Evolutionary conservation across 2,797 vertebrate species (phyloP).

Genomic region (Fistularia commersonii): DNA sequence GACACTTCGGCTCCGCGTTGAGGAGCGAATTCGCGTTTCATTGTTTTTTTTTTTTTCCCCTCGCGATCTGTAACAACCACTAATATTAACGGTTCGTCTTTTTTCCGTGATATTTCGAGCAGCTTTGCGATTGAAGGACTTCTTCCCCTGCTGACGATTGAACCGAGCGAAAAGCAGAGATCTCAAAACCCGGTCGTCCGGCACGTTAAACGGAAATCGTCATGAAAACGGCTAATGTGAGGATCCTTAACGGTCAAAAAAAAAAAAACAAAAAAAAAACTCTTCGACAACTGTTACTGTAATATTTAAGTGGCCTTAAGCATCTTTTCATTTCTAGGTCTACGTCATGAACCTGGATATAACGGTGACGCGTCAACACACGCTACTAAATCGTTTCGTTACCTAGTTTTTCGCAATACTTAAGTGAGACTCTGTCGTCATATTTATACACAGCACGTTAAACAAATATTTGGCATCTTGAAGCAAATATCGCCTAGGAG

Average conservation of each 20-base stretch:
- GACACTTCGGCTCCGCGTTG: no score
- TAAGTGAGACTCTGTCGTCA: conserved; percentile 32
- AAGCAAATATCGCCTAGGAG: conserved; percentile 45
- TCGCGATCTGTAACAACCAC: no score
- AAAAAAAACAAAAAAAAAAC: conserved; percentile 31
- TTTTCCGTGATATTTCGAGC: no score
- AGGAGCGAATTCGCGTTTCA: no score
- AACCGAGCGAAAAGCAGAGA: no score
- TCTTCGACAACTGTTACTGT: conserved; percentile 34
- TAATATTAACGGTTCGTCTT: no score
- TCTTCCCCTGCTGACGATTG: no score
- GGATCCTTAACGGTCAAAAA: conserved; percentile 27
- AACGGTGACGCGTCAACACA: conserved; percentile 47
- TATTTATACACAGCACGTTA: conserved; percentile 57
- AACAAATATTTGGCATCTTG: conserved; percentile 62
- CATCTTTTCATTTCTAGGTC: conserved; percentile 50
- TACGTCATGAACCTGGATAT: conserved; percentile 50
- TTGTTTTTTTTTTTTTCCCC: no score
- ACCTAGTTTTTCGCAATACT: conserved; percentile 50
- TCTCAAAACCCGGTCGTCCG: no score
- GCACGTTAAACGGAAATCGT: neutral
- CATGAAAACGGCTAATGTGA: no score
- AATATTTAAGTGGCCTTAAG: conserved; percentile 47
- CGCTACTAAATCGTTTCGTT: conserved; percentile 39
- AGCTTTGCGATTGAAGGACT: no score